These are phyloP conservation scores for Drosophila maculinotata DNA, from an alignment of 2,888 invertebrate genomes.

Conservation along the genomic window DNA sequence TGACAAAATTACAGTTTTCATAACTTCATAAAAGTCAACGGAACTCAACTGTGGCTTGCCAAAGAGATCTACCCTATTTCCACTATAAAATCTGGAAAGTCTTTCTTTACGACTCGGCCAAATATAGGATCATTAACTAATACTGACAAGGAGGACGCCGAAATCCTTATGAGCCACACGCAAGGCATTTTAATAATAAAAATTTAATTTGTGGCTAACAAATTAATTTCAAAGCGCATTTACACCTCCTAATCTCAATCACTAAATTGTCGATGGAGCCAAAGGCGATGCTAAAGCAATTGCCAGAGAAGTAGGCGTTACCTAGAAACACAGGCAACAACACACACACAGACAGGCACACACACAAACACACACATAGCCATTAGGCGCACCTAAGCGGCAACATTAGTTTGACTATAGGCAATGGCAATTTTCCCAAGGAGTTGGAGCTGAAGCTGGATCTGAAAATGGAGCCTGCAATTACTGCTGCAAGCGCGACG, in stretches of 20 bases:
- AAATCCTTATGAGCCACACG: slow-evolving; percentile 61
- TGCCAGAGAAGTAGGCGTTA: slow-evolving; percentile 64
- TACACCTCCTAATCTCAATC: slow-evolving; percentile 82
- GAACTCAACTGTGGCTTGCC: too few relatives aligned
- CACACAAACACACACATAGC: slow-evolving; percentile 27
- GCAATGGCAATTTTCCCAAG: slow-evolving; percentile 68
- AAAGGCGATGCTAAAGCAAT: slow-evolving; percentile 51
- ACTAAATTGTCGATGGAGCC: slow-evolving; percentile 71
- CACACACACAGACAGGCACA: slow-evolving; percentile 22
- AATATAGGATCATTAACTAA: slow-evolving; percentile 12
- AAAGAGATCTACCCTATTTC: too few relatives aligned
- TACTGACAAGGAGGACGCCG: slow-evolving; percentile 2
- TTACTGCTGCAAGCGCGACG: slow-evolving; percentile 74
- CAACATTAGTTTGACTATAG: slow-evolving; percentile 63
- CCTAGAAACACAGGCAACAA: slow-evolving; percentile 33
- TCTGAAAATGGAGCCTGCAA: slow-evolving; percentile 52
- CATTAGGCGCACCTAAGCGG: slow-evolving; percentile 79
- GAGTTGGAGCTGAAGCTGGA: slow-evolving; percentile 27
- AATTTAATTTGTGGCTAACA: slow-evolving; percentile 79
- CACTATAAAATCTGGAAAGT: too few relatives aligned
- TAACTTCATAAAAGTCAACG: neutral
- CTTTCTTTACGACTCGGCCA: neutral
- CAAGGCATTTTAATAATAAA: slow-evolving; percentile 76
- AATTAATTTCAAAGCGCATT: slow-evolving; percentile 81
- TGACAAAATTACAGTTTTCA: neutral